Percentiles rank a stretch among this genome's conserved stretches.
Conservation (phyloP, 2,113 vertebrate genomes). For the Pycnonotus jocosus region DNA sequence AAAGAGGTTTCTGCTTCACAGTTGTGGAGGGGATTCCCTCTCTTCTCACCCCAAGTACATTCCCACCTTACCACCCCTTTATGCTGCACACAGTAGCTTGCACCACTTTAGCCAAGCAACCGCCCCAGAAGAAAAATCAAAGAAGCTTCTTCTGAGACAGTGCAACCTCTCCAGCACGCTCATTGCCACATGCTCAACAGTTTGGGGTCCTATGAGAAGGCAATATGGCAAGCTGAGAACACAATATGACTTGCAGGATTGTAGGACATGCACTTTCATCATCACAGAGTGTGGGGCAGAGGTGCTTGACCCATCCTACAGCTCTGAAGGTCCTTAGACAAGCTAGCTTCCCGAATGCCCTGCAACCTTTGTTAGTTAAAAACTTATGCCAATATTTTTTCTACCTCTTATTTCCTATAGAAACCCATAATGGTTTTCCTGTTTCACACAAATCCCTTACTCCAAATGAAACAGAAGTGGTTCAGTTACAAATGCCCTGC, state of each 20-base stretch:
- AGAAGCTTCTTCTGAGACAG: not conserved
- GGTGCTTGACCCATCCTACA: not conserved
- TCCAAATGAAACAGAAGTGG: not conserved
- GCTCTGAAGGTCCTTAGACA: not conserved
- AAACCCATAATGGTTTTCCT: not conserved
- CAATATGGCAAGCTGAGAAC: not conserved
- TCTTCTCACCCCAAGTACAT: not conserved
- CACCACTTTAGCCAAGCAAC: not conserved
- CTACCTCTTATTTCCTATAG: not conserved
- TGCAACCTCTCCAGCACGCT: not conserved
- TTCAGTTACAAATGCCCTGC: not conserved
- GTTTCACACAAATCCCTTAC: not conserved
- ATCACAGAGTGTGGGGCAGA: not conserved
- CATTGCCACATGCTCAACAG: not conserved
- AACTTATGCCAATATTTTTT: not conserved
- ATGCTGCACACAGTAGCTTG: rapidly evolving
- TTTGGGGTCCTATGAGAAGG: not conserved
- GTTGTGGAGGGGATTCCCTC: not conserved
- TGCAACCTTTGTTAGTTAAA: not conserved
- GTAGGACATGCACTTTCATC: not conserved
- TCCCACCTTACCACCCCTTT: not conserved
- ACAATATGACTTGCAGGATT: not conserved
- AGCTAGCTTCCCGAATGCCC: not conserved
- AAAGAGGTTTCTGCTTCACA: not conserved
- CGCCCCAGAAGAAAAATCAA: not conserved